Evolutionary conservation across 1,140 invertebrate genomes (phyloP).

Genomic region (Caenorhabditis briggsae): DNA sequence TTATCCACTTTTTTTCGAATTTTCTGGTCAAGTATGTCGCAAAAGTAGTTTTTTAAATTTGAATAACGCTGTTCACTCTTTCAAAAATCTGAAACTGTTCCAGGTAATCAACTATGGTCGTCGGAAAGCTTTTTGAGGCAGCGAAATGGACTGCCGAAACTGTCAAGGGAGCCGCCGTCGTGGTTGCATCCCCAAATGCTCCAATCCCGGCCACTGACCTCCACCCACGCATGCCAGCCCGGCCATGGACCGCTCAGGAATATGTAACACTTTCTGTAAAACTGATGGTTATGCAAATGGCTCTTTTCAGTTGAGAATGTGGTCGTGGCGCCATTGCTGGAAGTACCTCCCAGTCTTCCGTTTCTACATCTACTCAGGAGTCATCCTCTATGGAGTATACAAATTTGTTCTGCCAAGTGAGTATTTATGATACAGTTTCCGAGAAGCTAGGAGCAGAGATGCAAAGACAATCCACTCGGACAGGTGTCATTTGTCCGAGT

Average conservation of each 20-base stretch:
- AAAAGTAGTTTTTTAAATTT: too few species aligned
- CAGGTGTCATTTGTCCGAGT: too few species aligned
- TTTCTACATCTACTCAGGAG: slow-evolving; percentile 71
- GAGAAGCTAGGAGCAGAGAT: too few species aligned
- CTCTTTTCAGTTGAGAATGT: slow-evolving; percentile 72
- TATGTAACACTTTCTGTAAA: slow-evolving; percentile 67
- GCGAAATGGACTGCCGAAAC: slow-evolving; percentile 72
- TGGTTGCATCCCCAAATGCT: slow-evolving; percentile 70
- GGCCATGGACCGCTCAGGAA: slow-evolving; percentile 72
- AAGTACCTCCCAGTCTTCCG: slow-evolving; percentile 72
- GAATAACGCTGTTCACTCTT: neutral
- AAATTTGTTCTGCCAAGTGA: slow-evolving; percentile 73
- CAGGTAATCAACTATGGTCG: slow-evolving; percentile 68
- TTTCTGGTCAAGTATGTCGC: too few species aligned
- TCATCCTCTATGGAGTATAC: slow-evolving; percentile 72
- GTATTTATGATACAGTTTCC: slow-evolving; percentile 1
- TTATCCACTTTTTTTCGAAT: too few species aligned
- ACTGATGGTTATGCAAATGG: neutral
- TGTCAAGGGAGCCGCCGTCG: slow-evolving; percentile 69
- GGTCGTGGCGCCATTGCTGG: slow-evolving; percentile 75
- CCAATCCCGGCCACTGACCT: slow-evolving; percentile 70
- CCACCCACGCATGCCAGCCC: slow-evolving; percentile 73
- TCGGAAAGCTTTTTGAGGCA: slow-evolving; percentile 68
- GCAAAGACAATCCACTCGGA: too few species aligned
- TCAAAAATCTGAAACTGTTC: neutral